Conservation (phyloP, 2,888 invertebrate genomes). For the Holacanthella duospinosa region DNA sequence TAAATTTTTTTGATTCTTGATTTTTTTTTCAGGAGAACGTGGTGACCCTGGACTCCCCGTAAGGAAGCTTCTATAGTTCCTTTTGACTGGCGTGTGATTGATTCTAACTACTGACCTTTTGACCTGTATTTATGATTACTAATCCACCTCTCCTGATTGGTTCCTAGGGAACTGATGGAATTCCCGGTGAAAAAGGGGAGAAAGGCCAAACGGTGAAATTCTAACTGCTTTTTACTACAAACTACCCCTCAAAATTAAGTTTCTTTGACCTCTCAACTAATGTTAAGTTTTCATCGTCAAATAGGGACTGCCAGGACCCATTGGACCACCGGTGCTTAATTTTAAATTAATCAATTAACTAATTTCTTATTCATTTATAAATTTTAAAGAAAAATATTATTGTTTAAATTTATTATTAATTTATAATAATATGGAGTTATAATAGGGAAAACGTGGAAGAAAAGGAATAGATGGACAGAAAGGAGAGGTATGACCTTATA, state of each 20-base stretch:
- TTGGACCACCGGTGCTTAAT: constrained; percentile 43
- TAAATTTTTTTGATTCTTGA: neutral
- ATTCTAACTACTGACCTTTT: constrained; percentile 5
- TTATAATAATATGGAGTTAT: neutral
- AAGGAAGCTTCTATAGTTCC: constrained; percentile 50
- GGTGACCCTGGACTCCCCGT: constrained; percentile 86
- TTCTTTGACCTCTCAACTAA: constrained; percentile 13
- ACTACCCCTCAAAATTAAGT: constrained; percentile 15
- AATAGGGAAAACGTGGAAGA: constrained; percentile 54
- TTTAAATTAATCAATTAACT: neutral
- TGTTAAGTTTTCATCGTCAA: constrained; percentile 2
- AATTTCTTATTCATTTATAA: no score
- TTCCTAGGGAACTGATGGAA: constrained; percentile 79
- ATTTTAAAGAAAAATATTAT: no score
- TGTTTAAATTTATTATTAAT: no score
- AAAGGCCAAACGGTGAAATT: constrained; percentile 14
- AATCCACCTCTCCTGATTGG: no score
- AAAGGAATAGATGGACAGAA: constrained; percentile 87
- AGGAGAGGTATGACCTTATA: constrained; percentile 46
- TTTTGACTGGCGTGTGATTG: neutral
- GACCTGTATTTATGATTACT: constrained; percentile 8
- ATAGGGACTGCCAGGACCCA: constrained; percentile 46
- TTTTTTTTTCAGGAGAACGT: constrained; percentile 45
- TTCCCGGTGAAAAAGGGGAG: constrained; percentile 70
- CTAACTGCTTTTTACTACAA: constrained; percentile 12